phyloP scores from a whole-genome alignment of 2,113 vertebrate genomes.

The Labeo rohita region DNA sequence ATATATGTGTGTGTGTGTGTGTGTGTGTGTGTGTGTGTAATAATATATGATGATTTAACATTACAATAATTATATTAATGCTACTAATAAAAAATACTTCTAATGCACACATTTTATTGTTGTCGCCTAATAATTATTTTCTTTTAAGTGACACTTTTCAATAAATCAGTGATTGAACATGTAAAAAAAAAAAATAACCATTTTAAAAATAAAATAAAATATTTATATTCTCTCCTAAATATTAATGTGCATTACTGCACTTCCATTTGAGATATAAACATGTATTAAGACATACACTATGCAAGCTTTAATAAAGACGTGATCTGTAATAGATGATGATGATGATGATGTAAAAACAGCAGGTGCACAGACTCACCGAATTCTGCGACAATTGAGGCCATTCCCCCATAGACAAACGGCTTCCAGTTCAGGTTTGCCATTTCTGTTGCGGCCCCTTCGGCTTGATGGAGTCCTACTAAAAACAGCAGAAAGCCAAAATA shows the following conservation, averaged over 20 bases:
- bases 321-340: background rate
- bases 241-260: background rate
- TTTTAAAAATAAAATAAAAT: background rate
- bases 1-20: too few species aligned
- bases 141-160: background rate
- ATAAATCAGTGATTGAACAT: background rate
- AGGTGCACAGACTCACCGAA: conserved; percentile 81
- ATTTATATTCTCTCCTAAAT: background rate
- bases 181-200: background rate
- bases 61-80: background rate
- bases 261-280: background rate
- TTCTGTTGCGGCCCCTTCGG: conserved; percentile 78
- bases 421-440: conserved; percentile 94
- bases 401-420: conserved; percentile 94
- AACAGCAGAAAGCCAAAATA: conserved; percentile 70
- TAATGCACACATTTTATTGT: background rate
- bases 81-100: background rate
- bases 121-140: background rate
- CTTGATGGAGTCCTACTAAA: conserved; percentile 80
- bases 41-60: background rate
- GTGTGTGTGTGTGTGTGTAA: too few species aligned
- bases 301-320: background rate
- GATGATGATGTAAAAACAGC: conserved; percentile 8
- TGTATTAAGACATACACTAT: background rate
- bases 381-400: conserved; percentile 95